Conservation (phyloP, 2,888 invertebrate genomes). For the Fragum sueziense region DNA sequence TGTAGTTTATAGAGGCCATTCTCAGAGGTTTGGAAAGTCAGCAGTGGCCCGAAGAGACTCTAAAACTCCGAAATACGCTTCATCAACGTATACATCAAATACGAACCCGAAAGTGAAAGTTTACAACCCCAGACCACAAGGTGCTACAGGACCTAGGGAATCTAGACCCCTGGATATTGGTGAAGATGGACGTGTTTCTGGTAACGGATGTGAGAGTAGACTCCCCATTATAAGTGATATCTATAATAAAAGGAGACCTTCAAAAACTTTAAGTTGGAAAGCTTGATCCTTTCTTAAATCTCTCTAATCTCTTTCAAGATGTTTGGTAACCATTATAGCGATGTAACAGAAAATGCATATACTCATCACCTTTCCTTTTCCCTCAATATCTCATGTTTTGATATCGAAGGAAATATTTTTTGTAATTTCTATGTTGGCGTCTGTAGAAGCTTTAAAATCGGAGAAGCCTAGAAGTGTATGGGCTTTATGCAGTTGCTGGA, state of each 20-base stretch:
- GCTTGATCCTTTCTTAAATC: no score
- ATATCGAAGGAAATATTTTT: no score
- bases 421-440: no score
- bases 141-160: neutral
- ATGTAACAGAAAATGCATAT: no score
- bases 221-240: neutral
- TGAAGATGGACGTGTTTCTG: neutral
- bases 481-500: no score
- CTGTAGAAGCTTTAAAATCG: no score
- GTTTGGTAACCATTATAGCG: no score
- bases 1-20: neutral
- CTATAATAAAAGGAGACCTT: slow-evolving; percentile 1
- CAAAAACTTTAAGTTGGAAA: neutral
- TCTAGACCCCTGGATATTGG: neutral
- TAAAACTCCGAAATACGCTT: neutral
- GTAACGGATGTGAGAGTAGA: neutral
- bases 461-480: no score
- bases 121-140: neutral
- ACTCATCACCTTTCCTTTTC: no score
- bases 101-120: slow-evolving; percentile 7
- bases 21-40: neutral
- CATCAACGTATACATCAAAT: neutral
- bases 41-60: neutral
- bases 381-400: no score
- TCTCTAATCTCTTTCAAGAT: no score